Evolutionary conservation across 2,888 invertebrate genomes (phyloP).

Genomic region (Cactoblastis cactorum): DNA sequence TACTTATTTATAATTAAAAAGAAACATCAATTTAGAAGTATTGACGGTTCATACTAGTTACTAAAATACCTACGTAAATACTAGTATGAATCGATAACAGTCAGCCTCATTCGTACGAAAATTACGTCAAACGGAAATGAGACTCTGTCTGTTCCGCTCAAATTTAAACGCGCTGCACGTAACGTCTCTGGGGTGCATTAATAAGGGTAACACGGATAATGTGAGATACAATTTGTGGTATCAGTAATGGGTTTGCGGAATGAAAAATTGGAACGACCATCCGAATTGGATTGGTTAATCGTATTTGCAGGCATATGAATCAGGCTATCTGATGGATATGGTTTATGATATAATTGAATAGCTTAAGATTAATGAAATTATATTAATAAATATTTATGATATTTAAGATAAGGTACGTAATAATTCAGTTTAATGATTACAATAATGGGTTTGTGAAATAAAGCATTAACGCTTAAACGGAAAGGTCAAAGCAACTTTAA

Average conservation of each 20-base stretch:
- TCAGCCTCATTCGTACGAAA: conserved; percentile 24
- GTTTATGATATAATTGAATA: neutral
- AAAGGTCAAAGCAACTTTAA: too few species aligned
- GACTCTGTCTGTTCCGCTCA: conserved; percentile 33
- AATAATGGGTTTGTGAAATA: too few species aligned
- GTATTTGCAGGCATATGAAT: conserved; percentile 1
- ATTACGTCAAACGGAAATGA: conserved; percentile 34
- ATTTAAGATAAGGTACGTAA: too few species aligned
- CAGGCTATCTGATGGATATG: neutral
- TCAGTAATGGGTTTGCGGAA: conserved; percentile 21
- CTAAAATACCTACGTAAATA: too few species aligned
- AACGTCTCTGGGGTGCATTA: conserved; percentile 36
- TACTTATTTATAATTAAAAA: too few species aligned
- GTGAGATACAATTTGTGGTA: conserved; percentile 34
- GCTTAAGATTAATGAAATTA: neutral
- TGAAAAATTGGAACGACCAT: conserved; percentile 10
- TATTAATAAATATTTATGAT: too few species aligned
- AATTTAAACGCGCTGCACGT: conserved; percentile 38
- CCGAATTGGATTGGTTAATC: conserved; percentile 10
- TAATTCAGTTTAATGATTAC: too few species aligned
- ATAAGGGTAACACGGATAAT: conserved; percentile 30
- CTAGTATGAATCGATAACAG: neutral
- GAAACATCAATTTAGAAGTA: too few species aligned
- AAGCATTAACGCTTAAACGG: too few species aligned
- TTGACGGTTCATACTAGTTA: too few species aligned